Conservation (phyloP, 2,888 invertebrate species). For the Nemapogon koenigi region DNA sequence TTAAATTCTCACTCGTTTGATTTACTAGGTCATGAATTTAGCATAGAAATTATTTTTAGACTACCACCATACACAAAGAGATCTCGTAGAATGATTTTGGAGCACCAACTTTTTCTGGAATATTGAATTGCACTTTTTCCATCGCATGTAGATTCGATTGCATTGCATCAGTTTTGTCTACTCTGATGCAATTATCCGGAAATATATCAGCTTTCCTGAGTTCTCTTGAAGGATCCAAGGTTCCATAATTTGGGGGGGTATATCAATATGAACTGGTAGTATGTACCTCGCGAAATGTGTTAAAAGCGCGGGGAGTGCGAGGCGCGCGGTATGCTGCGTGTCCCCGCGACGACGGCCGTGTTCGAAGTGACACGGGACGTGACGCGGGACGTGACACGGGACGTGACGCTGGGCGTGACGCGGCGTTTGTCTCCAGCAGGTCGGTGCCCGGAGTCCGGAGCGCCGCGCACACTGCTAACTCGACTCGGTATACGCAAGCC, state of each 20-base stretch:
- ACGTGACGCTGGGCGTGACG: constrained; percentile 18
- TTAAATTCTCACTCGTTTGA: too few species aligned
- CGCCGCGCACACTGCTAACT: constrained; percentile 76
- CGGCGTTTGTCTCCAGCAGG: constrained; percentile 67
- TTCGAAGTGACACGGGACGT: constrained; percentile 13
- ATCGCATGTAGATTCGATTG: too few species aligned
- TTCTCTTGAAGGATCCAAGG: too few species aligned
- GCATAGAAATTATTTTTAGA: too few species aligned
- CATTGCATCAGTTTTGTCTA: too few species aligned
- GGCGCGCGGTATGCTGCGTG: constrained; percentile 20
- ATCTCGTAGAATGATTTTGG: too few species aligned
- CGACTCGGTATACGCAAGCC: constrained; percentile 89
- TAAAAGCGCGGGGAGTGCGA: constrained; percentile 15
- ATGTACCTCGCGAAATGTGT: constrained; percentile 28
- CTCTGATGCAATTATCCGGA: too few species aligned
- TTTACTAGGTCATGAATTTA: too few species aligned
- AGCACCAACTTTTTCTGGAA: too few species aligned
- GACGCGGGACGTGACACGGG: constrained; percentile 15
- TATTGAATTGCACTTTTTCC: too few species aligned
- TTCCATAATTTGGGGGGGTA: constrained; percentile 8
- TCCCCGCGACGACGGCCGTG: constrained; percentile 15
- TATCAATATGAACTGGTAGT: constrained; percentile 38
- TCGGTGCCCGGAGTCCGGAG: constrained; percentile 53
- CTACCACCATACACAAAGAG: too few species aligned
- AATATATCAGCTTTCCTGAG: too few species aligned